These are phyloP conservation scores for Onychostoma macrolepis DNA, from an alignment of 2,113 vertebrate genomes.

Conservation along the genomic window DNA sequence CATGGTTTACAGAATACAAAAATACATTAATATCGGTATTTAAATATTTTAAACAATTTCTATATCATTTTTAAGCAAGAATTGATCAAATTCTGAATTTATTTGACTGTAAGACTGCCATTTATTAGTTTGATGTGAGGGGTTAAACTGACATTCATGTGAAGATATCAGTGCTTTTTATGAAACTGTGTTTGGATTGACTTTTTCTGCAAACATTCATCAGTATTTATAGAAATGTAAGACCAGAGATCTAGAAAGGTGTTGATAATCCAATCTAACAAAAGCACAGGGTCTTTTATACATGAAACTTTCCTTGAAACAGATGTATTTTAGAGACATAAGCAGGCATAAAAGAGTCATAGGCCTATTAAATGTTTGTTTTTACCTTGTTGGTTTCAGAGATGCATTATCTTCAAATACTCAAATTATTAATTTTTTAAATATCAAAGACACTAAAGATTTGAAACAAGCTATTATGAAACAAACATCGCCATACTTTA, in stretches of 20 bases:
- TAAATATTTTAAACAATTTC: not conserved
- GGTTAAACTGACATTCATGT: too few relatives aligned
- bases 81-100: not conserved
- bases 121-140: not conserved
- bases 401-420: not conserved
- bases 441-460: not conserved
- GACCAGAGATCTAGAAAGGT: not conserved
- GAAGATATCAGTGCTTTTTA: not conserved
- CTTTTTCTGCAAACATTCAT: not conserved
- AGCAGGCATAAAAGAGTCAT: not conserved
- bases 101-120: not conserved
- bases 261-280: not conserved
- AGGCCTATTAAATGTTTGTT: not conserved
- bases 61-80: not conserved
- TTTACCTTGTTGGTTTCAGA: not conserved
- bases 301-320: not conserved
- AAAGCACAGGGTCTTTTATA: constrained; percentile 15
- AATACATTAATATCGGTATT: not conserved
- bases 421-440: not conserved
- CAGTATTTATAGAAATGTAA: not conserved
- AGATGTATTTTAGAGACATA: not conserved
- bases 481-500: not conserved
- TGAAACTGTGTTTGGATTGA: not conserved
- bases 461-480: not conserved
- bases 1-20: constrained; percentile 11